phyloP scores from a whole-genome alignment of 2,888 invertebrate species.

The Celastrina argiolus region DNA sequence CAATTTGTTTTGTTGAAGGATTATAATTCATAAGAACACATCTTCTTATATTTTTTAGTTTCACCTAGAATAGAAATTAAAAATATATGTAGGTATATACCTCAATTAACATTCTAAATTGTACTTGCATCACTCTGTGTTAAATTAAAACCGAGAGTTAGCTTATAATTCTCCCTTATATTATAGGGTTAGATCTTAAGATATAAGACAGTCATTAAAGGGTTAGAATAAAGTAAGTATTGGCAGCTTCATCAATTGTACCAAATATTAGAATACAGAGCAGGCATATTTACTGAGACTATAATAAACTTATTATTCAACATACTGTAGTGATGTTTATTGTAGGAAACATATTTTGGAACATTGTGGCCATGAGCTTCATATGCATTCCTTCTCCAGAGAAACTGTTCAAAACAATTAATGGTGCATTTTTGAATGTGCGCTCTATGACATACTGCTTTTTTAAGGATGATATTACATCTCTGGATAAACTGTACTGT shows the following conservation, averaged over 20 bases:
- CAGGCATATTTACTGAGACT: not conserved
- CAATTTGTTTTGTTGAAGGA: constrained; percentile 87
- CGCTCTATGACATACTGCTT: constrained; percentile 90
- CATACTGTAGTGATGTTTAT: constrained; percentile 94
- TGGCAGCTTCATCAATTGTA: too few relatives aligned
- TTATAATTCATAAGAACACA: constrained; percentile 96
- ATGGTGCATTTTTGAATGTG: constrained; percentile 91
- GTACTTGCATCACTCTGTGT: too few relatives aligned
- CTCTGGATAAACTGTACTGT: constrained; percentile 87
- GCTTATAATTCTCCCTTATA: too few relatives aligned
- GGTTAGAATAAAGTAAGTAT: too few relatives aligned
- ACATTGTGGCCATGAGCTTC: constrained; percentile 95
- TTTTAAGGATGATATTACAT: constrained; percentile 90
- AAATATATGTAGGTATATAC: too few relatives aligned
- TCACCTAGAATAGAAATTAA: constrained; percentile 78
- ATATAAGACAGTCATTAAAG: too few relatives aligned
- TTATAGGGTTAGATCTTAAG: too few relatives aligned
- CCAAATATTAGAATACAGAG: too few relatives aligned
- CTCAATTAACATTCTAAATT: too few relatives aligned
- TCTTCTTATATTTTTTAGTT: constrained; percentile 90
- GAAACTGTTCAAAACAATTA: constrained; percentile 94
- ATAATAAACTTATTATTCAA: constrained; percentile 29
- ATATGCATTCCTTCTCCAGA: constrained; percentile 92
- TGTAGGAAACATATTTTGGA: constrained; percentile 99
- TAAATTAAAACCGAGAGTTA: too few relatives aligned